Evolutionary conservation across 2,113 vertebrate species (phyloP).

Genomic region (Tyto alba): DNA sequence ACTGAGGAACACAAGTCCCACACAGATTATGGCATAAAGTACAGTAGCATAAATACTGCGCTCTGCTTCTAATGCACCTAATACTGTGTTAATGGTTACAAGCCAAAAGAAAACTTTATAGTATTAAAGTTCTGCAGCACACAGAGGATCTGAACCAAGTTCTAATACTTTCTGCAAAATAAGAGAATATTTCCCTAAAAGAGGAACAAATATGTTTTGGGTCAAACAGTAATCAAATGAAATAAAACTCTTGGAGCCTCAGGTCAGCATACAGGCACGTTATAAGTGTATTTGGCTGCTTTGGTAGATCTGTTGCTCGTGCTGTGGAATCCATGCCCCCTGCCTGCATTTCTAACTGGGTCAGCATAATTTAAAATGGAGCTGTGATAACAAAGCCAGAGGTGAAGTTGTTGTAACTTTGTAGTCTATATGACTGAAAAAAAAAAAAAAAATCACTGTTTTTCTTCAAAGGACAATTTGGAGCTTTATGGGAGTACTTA

Average conservation of each 20-base stretch:
- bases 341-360: not conserved
- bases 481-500: not conserved
- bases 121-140: not conserved
- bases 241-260: not conserved
- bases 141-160: not conserved
- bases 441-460: not conserved
- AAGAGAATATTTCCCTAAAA: not conserved
- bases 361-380: conserved; percentile 10
- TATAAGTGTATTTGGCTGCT: not conserved
- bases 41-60: not conserved
- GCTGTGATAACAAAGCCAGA: not conserved
- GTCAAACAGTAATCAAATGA: not conserved
- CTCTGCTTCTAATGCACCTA: not conserved
- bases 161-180: not conserved
- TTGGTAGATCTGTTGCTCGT: not conserved
- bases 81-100: not conserved
- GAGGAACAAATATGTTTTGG: not conserved
- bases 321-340: not conserved
- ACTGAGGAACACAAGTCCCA: not conserved
- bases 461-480: not conserved
- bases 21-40: not conserved
- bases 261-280: not conserved
- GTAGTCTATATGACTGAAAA: not conserved
- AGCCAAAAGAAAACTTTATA: not conserved
- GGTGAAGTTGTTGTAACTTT: not conserved